Conservation (phyloP, 2,888 invertebrate genomes). For the Meliscaeva auricollis region DNA sequence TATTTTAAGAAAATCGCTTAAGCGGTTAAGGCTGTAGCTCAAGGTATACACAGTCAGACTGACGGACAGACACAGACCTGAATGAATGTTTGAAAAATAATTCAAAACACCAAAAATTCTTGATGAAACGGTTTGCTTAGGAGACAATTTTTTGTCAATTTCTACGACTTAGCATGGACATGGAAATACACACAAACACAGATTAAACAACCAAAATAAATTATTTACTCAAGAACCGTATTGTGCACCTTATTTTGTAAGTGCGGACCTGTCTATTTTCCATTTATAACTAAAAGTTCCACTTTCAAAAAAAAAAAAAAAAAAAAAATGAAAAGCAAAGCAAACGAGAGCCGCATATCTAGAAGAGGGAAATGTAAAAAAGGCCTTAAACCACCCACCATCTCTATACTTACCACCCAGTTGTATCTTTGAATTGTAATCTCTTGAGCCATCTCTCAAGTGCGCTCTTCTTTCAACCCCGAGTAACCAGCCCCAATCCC, state of each 20-base stretch:
- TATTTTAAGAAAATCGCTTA: too few species aligned
- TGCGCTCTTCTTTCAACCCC: conserved; percentile 6
- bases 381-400: conserved; percentile 55
- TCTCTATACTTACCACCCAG: conserved; percentile 23
- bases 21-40: too few species aligned
- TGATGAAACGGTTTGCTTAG: too few species aligned
- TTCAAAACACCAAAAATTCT: too few species aligned
- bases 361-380: conserved; percentile 40
- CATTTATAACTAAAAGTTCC: neutral
- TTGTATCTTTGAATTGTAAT: conserved; percentile 73
- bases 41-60: too few species aligned
- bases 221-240: neutral
- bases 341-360: conserved; percentile 25
- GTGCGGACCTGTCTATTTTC: conserved; percentile 2
- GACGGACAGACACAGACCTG: too few species aligned
- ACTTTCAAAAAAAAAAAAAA: conserved; percentile 39
- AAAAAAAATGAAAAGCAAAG: too few species aligned
- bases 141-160: too few species aligned
- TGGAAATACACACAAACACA: too few species aligned
- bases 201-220: too few species aligned
- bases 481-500: conserved; percentile 13
- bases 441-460: conserved; percentile 66
- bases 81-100: too few species aligned
- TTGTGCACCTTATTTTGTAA: neutral
- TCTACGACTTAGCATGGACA: too few species aligned